Conservation (phyloP, 2,113 vertebrate genomes). For the Pseudorectes ferrugineus region DNA sequence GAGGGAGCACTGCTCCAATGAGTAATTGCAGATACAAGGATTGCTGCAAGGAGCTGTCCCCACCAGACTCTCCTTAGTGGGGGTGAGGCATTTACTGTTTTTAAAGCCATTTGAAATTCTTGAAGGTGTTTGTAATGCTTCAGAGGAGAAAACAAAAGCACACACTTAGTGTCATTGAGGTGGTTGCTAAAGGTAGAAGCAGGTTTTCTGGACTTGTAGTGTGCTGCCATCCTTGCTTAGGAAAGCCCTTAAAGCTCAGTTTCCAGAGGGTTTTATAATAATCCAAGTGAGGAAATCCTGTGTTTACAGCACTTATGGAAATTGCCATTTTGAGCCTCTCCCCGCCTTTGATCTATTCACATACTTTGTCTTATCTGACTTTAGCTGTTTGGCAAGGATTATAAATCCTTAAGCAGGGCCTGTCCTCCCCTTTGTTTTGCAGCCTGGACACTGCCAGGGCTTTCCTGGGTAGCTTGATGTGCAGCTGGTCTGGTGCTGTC, state of each 20-base stretch:
- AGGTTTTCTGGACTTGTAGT: not conserved
- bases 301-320: not conserved
- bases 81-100: not conserved
- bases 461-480: not conserved
- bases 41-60: not conserved
- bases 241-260: not conserved
- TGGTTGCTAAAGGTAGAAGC: not conserved
- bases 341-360: not conserved
- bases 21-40: not conserved
- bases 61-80: not conserved
- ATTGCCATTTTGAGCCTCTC: slow-evolving; percentile 3
- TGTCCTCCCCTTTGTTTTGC: not conserved
- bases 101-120: not conserved
- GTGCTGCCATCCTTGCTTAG: not conserved
- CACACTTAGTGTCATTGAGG: not conserved
- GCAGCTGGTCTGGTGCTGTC: not conserved
- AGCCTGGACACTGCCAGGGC: not conserved
- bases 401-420: not conserved
- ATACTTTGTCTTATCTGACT: not conserved
- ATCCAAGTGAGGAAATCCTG: slow-evolving; percentile 43
- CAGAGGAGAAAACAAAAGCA: not conserved
- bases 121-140: not conserved
- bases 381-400: not conserved
- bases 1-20: not conserved
- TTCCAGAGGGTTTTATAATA: slow-evolving; percentile 17